Evolutionary conservation across 2,113 vertebrate species (phyloP), one percentile per base, ranked within the genome.

Genomic region (Mobula hypostoma): DNA sequence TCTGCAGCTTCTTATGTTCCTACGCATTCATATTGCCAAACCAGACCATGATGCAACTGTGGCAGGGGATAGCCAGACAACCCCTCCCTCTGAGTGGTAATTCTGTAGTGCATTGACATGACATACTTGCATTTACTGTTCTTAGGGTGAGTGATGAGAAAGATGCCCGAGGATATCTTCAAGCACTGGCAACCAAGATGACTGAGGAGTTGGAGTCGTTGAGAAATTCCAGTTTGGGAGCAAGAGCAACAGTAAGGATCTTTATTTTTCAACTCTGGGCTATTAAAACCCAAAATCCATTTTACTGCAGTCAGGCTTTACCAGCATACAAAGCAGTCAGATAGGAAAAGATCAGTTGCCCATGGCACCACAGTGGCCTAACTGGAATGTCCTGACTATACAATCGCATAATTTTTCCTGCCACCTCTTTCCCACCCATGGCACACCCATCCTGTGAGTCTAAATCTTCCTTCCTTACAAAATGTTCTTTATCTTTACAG

Each of bases 121-220:
- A 93, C n/a, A 56, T 40, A 29, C 21, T 48, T 88, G 76, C 94
- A 82, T 94, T 68, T 83, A 94, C 72, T 56, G 95, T 80, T 0
- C 19, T 40, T 95, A 99, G 99, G 99, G 99, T 99, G 95, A 99
- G 98, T 12, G 99, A 99, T 96, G 99, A 99, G 95, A 99, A 99
- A 95, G 99, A 99, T 95, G 99, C 99, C 32, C 97, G 99, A 61
- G 98, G 99, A 1, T 99, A 99, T 95, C 98, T 99, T 94, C 99
- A 99, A 96, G 98, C 99, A 82, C 96, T 99, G 95, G 99, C 99
- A 94, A 99, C 98, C 36, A 99, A 99, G 96, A 99, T 99, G 98
- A 99, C 98, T 0, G 99, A 99, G 95, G 99, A 99, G 95, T 95
- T 99, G 95, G 99, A 99, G 94, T 98, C 98, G 19, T 95, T 99